Base-by-base conservation (phyloP, 2,113 vertebrate species). In the Porphyrio hochstetteri region DNA sequence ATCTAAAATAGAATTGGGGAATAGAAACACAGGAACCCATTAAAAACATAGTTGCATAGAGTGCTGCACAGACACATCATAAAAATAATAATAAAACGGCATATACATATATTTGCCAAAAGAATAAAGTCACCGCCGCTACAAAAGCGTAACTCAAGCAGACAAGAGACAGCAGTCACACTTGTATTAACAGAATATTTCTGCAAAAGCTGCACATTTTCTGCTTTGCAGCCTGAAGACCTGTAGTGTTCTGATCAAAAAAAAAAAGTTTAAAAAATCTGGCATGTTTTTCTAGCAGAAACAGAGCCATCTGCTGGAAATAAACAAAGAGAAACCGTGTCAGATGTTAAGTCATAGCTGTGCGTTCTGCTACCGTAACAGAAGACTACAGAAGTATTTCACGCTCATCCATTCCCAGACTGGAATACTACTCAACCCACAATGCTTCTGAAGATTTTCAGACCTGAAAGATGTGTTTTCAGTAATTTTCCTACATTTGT, bases 241-340 rank as follows among this genome's bases (percentile, higher is more conserved):
- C 17, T 2, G 1, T 5, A 36, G 57, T 15, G 20, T 42, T 74
- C 7, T 33, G 53, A 42, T 1, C 11, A 36, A 46, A 48, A 11
- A 17, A 28, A 14, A n/a, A 46, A 46, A 46, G 44, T 46, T 46
- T 18, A 19, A 46, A 18, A 18, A 46, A 46, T 46, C 33, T 16
- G 11, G 42, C 23, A 23, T 48, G 48, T 72, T 65, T 35, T 85
- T 16, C 24, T 64, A 87, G 44, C 71, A 89, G 70, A 87, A 76
- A 36, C 35, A 93, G 61, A 16, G 40, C 71, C 96, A 96, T 55
- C 96, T 97, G 5, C 46, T 95, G 95, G 68, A 31, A 3, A 38
- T 7, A 23, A 24, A 52, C 21, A 46, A 19, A 52, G 15, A 46
- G 15, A 35, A 21, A 21, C 27, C 18, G 23, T 16, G 15, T 68